Evolutionary conservation across 2,888 invertebrate species (phyloP).

Genomic region (Himalopsyche kuldschensis): DNA sequence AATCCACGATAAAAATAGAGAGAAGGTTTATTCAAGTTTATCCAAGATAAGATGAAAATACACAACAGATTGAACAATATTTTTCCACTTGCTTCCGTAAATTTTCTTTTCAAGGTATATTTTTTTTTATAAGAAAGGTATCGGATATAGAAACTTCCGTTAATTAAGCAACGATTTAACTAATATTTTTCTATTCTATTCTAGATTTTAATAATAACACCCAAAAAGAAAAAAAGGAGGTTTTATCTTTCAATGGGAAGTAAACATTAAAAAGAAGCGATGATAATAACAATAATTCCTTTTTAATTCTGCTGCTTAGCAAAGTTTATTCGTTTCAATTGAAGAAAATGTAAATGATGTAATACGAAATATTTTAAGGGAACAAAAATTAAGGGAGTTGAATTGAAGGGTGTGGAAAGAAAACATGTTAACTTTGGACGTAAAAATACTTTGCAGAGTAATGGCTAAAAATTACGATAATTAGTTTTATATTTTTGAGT

Average conservation of each 20-base stretch:
- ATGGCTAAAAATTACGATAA: neutral
- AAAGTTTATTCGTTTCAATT: neutral
- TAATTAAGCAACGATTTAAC: neutral
- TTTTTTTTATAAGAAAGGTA: neutral
- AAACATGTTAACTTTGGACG: neutral
- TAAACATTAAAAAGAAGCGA: neutral
- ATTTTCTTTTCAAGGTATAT: neutral
- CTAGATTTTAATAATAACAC: too few relatives aligned
- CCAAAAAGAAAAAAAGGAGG: neutral
- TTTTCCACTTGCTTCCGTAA: neutral
- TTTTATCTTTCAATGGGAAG: neutral
- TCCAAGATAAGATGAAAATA: neutral
- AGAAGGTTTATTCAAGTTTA: neutral
- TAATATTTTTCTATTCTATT: too few relatives aligned
- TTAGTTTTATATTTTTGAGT: neutral
- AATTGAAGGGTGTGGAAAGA: neutral
- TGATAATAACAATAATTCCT: neutral
- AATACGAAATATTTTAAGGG: neutral
- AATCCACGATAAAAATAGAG: too few relatives aligned
- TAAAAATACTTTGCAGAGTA: neutral
- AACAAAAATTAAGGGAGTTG: neutral
- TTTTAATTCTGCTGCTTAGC: neutral
- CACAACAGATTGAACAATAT: neutral
- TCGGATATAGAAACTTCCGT: neutral
- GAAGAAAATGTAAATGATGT: neutral